Base-by-base conservation (phyloP, 2,888 invertebrate species). In the Napeogenes inachia region DNA sequence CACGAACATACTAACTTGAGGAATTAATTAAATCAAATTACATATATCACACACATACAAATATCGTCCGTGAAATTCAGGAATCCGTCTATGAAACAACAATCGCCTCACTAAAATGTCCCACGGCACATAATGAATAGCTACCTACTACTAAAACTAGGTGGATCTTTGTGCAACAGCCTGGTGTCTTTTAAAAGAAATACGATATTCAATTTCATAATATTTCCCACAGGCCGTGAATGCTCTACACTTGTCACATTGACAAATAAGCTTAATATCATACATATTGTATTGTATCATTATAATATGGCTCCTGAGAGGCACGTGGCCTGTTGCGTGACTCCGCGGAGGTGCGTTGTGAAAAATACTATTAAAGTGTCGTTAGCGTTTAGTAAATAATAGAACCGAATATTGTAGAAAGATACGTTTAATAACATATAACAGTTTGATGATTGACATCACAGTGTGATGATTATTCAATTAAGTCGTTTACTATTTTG, bases 131-230 rank as follows among this genome's bases (percentile, higher is more conserved):
- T 82, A 87, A 89, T 89, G 89, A 89, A 90, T 89, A 89, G 88
- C 77, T 87, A 86, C 85, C 77, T 87, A 86, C 85, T 79, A 84
- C 89, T 85, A 89, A 89, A 90, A 90, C 89, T 90, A 90, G 90
- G 90, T 89, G 90, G 89, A 90, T 90, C 90, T 86, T 89, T 89
- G 89, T 89, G 89, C 89, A 90, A 90, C 81, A 79, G 84, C 75
- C 80, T 77, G 72, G 87, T 84, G 87, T 87, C 84, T 89, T 88
- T 88, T 89, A 86, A 87, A 89, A 89, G 89, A 89, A 89, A 89
- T 89, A 90, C 85, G 21, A 86, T 90, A 89, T 89, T 87, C 87
- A 89, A 89, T 90, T 90, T 90, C 90, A 87, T 85, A 87, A 90
- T 74, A 71, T 77, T 90, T 90, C 90, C 89, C 90, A 90, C 89